Evolutionary conservation across 2,797 vertebrate genomes (phyloP).

Genomic region (Pseudocheirus occidentalis): DNA sequence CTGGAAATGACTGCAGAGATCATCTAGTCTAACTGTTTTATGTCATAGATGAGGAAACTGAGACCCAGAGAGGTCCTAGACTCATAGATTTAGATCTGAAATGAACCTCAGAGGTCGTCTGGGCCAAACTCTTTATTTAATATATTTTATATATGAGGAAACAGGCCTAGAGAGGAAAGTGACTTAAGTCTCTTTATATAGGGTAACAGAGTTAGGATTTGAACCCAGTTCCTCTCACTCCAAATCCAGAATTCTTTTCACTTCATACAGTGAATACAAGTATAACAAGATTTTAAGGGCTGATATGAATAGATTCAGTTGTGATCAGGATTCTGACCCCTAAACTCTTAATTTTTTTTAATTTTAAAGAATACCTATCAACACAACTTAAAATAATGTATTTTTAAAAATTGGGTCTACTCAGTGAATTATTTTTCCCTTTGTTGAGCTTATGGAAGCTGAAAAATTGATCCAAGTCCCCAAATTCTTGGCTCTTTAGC

Average conservation of each 20-base stretch:
- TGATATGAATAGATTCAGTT: no score
- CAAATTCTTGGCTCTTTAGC: background rate
- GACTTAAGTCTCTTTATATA: background rate
- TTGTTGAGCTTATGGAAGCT: constrained; percentile 26
- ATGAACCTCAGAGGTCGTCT: background rate
- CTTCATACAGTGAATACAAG: background rate
- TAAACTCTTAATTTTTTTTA: background rate
- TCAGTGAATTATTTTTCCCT: rapidly evolving
- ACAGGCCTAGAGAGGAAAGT: background rate
- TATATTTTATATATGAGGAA: background rate
- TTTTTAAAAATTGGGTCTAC: background rate
- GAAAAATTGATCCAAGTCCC: constrained; percentile 32
- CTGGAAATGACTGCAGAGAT: background rate
- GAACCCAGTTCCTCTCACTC: background rate
- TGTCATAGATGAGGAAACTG: background rate
- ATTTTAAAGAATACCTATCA: background rate
- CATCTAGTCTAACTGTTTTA: background rate
- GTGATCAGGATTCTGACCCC: background rate
- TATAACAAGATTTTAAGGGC: no score
- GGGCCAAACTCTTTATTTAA: background rate
- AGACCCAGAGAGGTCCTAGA: background rate
- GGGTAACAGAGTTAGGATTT: background rate
- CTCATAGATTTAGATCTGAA: background rate
- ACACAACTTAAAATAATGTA: background rate
- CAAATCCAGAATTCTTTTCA: background rate